phyloP scores from a whole-genome alignment of 2,888 invertebrate species.

The Oeneis ivallda region DNA sequence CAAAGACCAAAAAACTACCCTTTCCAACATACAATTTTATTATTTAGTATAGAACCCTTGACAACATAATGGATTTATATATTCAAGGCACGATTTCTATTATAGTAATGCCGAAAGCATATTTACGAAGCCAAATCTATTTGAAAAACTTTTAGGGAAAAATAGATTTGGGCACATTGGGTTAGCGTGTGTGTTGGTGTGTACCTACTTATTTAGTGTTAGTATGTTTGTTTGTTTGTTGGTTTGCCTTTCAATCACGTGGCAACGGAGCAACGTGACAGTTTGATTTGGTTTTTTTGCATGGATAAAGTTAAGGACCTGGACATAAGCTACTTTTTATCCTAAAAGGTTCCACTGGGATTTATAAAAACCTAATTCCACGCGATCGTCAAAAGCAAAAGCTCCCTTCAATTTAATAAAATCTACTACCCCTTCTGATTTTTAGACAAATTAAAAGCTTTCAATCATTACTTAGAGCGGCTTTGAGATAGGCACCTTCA shows the following conservation, averaged over 20 bases:
- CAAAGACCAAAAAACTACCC: background rate
- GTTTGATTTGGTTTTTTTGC: too few relatives aligned
- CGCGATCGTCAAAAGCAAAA: too few relatives aligned
- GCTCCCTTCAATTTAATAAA: too few relatives aligned
- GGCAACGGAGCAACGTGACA: too few relatives aligned
- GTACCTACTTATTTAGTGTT: background rate
- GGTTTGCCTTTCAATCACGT: too few relatives aligned
- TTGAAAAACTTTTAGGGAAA: constrained; percentile 10
- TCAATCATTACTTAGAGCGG: background rate
- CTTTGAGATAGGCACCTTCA: background rate
- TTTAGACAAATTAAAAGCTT: constrained; percentile 8
- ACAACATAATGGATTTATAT: constrained; percentile 3
- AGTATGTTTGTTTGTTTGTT: too few relatives aligned
- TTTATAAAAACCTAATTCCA: too few relatives aligned
- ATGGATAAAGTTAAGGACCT: too few relatives aligned
- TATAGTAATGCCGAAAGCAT: constrained; percentile 13
- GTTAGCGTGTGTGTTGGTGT: background rate
- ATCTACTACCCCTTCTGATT: too few relatives aligned
- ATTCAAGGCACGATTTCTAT: constrained; percentile 16
- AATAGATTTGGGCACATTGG: background rate
- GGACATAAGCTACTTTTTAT: too few relatives aligned
- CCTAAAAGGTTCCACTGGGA: too few relatives aligned
- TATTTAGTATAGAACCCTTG: constrained; percentile 5
- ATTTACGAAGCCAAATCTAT: constrained; percentile 13
- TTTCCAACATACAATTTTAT: background rate